Evolutionary conservation across 2,797 vertebrate species (phyloP).

Genomic region (Gadopsis marmoratus): DNA sequence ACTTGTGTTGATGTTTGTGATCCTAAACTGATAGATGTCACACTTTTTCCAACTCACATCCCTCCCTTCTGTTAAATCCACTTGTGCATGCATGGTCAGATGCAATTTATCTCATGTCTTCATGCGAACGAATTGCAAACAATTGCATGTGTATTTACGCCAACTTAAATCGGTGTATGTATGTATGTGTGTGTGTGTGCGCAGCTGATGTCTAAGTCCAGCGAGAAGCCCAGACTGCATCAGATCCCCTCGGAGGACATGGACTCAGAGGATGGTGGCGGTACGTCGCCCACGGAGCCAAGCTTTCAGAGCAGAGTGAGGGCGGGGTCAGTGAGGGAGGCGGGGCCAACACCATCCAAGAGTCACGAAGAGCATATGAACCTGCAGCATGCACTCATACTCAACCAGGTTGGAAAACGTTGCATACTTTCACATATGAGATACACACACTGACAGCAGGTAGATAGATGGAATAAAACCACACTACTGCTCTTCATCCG

Average conservation of each 20-base stretch:
- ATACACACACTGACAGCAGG: background rate
- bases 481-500: conserved; percentile 9
- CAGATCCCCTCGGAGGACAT: conserved; percentile 97
- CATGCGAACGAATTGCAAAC: background rate
- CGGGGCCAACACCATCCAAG: conserved; percentile 70
- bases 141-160: background rate
- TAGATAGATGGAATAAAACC: background rate
- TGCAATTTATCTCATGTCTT: background rate
- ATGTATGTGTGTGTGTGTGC: background rate
- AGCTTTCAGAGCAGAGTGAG: conserved; percentile 72
- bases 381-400: conserved; percentile 86
- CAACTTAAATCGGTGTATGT: background rate
- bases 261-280: conserved; percentile 87
- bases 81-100: background rate
- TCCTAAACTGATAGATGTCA: no score
- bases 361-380: conserved; percentile 83
- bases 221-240: conserved; percentile 92
- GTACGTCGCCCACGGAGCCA: conserved; percentile 71
- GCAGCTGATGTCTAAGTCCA: conserved; percentile 89
- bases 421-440: background rate
- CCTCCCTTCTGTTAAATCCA: background rate
- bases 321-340: conserved; percentile 81
- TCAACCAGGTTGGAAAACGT: conserved; percentile 80
- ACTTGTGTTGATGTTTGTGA: background rate
- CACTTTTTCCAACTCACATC: background rate